phyloP scores from a whole-genome alignment of 2,113 vertebrate genomes.

The Mesembrinibis cayennensis region DNA sequence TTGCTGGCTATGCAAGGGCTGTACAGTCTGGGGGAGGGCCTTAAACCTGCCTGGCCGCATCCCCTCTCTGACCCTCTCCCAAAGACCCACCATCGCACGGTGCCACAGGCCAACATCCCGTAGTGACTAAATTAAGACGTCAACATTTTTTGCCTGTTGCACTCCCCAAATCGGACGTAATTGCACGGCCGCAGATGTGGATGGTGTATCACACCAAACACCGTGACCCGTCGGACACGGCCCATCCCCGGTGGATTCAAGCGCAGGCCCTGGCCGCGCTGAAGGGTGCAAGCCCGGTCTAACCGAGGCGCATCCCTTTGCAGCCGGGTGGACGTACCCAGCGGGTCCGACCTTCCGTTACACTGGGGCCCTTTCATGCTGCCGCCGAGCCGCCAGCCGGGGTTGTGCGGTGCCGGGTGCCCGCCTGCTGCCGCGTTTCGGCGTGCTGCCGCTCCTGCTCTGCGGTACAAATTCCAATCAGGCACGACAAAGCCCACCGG shows the following conservation, averaged over 20 bases:
- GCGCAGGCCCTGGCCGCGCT: not conserved
- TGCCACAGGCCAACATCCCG: not conserved
- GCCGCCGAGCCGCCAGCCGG: rapidly evolving
- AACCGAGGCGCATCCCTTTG: not conserved
- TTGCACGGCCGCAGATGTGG: rapidly evolving
- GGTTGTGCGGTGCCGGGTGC: not conserved
- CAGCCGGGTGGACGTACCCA: rapidly evolving
- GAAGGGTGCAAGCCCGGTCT: not conserved
- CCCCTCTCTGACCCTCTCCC: not conserved
- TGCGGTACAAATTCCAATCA: conserved; percentile 51
- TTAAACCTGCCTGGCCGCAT: not conserved
- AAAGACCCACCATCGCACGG: rapidly evolving
- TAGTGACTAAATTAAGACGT: not conserved
- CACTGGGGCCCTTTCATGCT: rapidly evolving
- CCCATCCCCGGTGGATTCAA: rapidly evolving
- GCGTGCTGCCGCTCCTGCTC: not conserved
- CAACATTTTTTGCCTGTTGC: not conserved
- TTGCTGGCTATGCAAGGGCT: not conserved
- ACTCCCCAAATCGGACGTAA: not conserved
- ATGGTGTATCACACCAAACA: not conserved
- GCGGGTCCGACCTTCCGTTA: rapidly evolving
- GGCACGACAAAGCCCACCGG: conserved; percentile 51
- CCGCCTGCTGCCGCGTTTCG: not conserved
- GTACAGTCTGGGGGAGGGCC: rapidly evolving
- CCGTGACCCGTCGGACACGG: rapidly evolving